A percentile compares a stretch with the other conserved stretches of the same genome.
Conservation (phyloP, 2,797 vertebrate genomes). For the Sebastes flavidus region DNA sequence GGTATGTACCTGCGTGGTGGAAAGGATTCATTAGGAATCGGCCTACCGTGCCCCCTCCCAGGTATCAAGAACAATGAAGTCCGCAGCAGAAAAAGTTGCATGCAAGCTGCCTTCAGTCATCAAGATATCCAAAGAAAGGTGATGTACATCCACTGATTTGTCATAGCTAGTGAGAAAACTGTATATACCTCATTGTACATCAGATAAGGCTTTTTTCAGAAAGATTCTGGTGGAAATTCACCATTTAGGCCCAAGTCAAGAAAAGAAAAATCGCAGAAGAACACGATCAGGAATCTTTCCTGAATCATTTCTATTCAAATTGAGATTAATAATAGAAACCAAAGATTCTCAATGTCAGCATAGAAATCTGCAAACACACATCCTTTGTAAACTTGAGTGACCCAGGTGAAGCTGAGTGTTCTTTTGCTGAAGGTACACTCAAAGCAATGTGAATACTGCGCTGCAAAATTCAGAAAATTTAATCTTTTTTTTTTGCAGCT, state of each 20-base stretch:
- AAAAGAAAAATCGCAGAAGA: background rate
- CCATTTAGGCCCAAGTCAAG: conserved; percentile 6
- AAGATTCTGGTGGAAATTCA: background rate
- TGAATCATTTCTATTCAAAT: background rate
- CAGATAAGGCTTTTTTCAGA: conserved; percentile 52
- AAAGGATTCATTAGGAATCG: background rate
- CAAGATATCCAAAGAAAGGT: conserved; percentile 18
- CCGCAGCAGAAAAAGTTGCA: conserved; percentile 46
- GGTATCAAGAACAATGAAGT: conserved; percentile 3
- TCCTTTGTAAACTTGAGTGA: background rate
- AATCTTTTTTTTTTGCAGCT: background rate
- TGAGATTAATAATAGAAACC: conserved; percentile 13
- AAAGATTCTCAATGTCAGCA: background rate
- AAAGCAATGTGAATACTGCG: background rate
- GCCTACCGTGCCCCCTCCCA: background rate
- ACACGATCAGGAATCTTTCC: background rate
- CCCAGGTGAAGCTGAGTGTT: background rate
- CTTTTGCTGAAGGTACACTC: background rate
- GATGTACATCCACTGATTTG: conserved; percentile 54
- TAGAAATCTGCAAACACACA: background rate
- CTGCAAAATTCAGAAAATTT: background rate
- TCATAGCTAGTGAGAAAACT: conserved; percentile 14
- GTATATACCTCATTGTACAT: background rate
- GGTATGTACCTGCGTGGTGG: background rate
- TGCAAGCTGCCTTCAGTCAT: conserved; percentile 45